phyloP scores from a whole-genome alignment of 2,797 vertebrate genomes.

The Chromobotia macracanthus region DNA sequence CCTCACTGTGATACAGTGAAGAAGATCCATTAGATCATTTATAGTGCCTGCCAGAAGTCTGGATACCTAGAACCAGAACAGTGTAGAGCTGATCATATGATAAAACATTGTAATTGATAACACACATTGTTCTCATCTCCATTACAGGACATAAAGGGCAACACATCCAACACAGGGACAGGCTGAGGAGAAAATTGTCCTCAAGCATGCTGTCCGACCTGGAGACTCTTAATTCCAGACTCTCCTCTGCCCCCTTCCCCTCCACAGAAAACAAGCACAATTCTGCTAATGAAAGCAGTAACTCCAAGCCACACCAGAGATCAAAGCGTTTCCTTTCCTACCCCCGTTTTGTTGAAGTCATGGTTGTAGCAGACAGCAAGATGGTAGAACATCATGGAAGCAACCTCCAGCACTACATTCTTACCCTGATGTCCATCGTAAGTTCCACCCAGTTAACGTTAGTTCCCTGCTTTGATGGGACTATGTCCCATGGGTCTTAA shows the following conservation, averaged over 20 bases:
- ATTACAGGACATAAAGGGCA: slow-evolving; percentile 80
- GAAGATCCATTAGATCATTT: not conserved
- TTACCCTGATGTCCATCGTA: slow-evolving; percentile 98
- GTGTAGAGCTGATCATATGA: not conserved
- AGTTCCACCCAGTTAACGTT: slow-evolving; percentile 71
- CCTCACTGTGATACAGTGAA: not conserved
- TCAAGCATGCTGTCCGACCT: slow-evolving; percentile 76
- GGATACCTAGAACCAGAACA: not conserved
- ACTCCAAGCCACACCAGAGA: slow-evolving; percentile 85
- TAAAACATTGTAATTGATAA: not conserved
- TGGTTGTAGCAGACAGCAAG: slow-evolving; percentile 96
- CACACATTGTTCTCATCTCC: slow-evolving; percentile 17
- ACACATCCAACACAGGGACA: slow-evolving; percentile 77
- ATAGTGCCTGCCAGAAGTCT: not conserved
- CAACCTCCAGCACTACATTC: slow-evolving; percentile 96
- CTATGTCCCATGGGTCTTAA: slow-evolving; percentile 60
- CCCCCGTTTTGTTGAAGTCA: slow-evolving; percentile 97
- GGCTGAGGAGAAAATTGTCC: slow-evolving; percentile 70
- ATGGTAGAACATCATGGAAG: slow-evolving; percentile 96
- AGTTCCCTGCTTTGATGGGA: slow-evolving; percentile 1
- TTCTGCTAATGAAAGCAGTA: slow-evolving; percentile 71
- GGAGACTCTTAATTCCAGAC: slow-evolving; percentile 75
- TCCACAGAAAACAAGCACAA: slow-evolving; percentile 66
- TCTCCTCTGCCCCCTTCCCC: slow-evolving; percentile 73
- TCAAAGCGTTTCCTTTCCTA: slow-evolving; percentile 96